Conservation (phyloP, 2,888 invertebrate genomes). For the Phoenoteleia sp. region DNA sequence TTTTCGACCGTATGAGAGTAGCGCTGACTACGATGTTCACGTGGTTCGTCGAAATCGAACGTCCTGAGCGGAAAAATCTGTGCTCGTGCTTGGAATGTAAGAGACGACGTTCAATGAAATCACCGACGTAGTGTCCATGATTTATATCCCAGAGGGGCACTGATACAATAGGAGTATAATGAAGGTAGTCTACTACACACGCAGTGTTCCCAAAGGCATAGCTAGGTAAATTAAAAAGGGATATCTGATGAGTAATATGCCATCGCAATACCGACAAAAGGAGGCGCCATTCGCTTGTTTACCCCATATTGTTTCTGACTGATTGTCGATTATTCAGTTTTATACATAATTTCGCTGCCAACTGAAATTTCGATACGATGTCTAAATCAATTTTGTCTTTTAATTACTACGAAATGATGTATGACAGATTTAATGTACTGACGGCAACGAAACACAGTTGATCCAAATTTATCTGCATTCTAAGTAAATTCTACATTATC, state of each 20-base stretch:
- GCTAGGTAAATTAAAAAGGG: slow-evolving; percentile 83
- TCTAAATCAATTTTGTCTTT: too few relatives aligned
- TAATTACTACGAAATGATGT: too few relatives aligned
- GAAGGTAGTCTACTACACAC: slow-evolving; percentile 82
- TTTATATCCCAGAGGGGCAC: slow-evolving; percentile 82
- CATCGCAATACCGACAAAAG: slow-evolving; percentile 20
- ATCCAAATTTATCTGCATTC: too few relatives aligned
- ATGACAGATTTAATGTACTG: too few relatives aligned
- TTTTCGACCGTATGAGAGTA: slow-evolving; percentile 20
- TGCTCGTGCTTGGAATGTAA: slow-evolving; percentile 74
- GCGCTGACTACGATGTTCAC: slow-evolving; percentile 59
- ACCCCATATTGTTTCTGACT: slow-evolving; percentile 56
- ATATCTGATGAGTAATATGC: slow-evolving; percentile 65
- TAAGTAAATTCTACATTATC: too few relatives aligned
- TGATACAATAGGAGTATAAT: slow-evolving; percentile 86
- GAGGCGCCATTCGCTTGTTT: slow-evolving; percentile 40
- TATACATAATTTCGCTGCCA: too few relatives aligned
- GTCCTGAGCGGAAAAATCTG: slow-evolving; percentile 61
- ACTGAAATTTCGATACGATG: neutral
- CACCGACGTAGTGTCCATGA: slow-evolving; percentile 78
- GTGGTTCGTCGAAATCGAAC: slow-evolving; percentile 58
- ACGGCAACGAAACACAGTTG: too few relatives aligned
- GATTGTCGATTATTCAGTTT: too few relatives aligned
- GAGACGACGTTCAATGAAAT: slow-evolving; percentile 80
- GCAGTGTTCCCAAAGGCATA: slow-evolving; percentile 80